Conservation (phyloP, 2,113 vertebrate species). For the Tachysurus vachellii region DNA sequence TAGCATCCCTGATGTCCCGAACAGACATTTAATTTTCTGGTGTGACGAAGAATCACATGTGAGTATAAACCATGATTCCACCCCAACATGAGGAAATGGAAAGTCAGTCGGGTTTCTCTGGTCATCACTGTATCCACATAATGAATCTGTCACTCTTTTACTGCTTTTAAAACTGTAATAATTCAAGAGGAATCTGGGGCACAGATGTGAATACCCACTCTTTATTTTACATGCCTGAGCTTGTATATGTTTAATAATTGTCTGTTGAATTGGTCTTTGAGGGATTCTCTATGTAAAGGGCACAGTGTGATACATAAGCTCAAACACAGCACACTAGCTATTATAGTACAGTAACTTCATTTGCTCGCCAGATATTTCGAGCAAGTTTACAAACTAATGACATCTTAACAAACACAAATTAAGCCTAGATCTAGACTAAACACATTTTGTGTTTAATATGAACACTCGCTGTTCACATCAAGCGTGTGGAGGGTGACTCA, state of each 20-base stretch:
- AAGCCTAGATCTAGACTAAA: constrained; percentile 18
- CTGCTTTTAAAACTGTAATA: constrained; percentile 57
- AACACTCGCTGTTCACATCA: constrained; percentile 26
- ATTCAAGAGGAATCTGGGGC: constrained; percentile 61
- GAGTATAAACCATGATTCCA: constrained; percentile 16
- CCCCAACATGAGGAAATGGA: constrained; percentile 44
- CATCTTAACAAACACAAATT: constrained; percentile 1
- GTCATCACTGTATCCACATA: constrained; percentile 24
- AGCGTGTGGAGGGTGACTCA: constrained; percentile 29
- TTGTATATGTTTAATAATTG: constrained; percentile 46
- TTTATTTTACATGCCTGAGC: constrained; percentile 53
- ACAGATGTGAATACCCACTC: constrained; percentile 69
- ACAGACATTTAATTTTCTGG: constrained; percentile 33
- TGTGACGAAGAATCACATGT: constrained; percentile 1
- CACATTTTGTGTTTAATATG: constrained; percentile 10
- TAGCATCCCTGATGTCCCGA: constrained; percentile 29
- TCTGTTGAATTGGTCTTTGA: constrained; percentile 10
- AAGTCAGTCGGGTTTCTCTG: constrained; percentile 22
- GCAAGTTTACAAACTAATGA: constrained; percentile 12
- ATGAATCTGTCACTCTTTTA: constrained; percentile 45
- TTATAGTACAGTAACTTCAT: neutral
- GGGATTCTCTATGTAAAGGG: neutral
- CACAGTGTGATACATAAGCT: neutral
- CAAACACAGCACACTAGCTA: neutral
- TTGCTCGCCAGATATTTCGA: neutral